Percentiles rank a stretch among this genome's conserved stretches.
phyloP scores from a whole-genome alignment of 2,888 invertebrate genomes.

The Bimastos eiseni region DNA sequence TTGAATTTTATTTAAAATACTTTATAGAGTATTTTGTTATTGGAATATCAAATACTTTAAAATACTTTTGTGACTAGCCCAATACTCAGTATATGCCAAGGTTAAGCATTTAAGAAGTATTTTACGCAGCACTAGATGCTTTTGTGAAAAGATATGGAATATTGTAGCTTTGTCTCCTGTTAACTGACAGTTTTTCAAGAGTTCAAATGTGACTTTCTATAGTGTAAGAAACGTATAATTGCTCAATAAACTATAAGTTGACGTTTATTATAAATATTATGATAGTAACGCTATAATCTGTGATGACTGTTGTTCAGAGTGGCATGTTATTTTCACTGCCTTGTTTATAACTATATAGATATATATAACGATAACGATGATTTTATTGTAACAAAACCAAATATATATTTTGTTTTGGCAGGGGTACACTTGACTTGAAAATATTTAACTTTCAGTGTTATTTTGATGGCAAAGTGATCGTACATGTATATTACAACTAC shows the following conservation, averaged over 20 bases:
- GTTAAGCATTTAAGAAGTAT: too few relatives aligned
- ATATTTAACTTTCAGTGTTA: too few relatives aligned
- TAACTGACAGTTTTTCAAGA: neutral
- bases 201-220: neutral
- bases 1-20: too few relatives aligned
- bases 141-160: neutral
- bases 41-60: too few relatives aligned
- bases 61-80: too few relatives aligned
- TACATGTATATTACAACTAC: neutral
- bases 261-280: neutral
- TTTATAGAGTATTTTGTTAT: too few relatives aligned
- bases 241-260: conserved; percentile 2
- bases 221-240: neutral
- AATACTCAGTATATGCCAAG: too few relatives aligned
- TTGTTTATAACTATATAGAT: neutral
- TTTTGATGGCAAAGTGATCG: neutral
- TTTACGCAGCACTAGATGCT: too few relatives aligned
- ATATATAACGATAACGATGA: too few relatives aligned
- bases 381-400: too few relatives aligned
- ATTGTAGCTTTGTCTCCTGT: neutral
- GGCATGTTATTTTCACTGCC: neutral
- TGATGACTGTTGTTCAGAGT: neutral
- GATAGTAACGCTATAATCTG: neutral
- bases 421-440: neutral
- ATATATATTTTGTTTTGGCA: too few relatives aligned